Evolutionary conservation across 2,797 vertebrate species (phyloP).

Genomic region (Tragelaphus eurycerus): DNA sequence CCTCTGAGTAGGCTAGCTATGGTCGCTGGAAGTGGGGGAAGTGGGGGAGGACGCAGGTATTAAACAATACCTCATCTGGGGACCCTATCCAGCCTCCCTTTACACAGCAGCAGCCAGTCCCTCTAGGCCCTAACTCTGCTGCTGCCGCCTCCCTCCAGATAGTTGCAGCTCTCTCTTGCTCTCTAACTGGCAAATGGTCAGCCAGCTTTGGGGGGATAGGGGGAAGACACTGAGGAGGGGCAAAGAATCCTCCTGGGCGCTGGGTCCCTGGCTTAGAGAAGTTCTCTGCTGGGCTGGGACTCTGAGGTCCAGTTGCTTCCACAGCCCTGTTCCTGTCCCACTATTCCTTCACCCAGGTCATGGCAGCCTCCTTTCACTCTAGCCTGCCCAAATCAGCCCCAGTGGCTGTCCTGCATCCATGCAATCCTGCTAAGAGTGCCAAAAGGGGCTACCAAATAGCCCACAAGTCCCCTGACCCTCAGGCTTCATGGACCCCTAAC

Average conservation of each 20-base stretch:
- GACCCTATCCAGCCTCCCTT: neutral
- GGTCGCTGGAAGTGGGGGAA: neutral
- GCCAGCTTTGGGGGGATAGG: constrained; percentile 45
- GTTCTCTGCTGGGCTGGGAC: constrained; percentile 1
- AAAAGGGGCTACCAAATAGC: neutral
- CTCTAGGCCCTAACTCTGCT: neutral
- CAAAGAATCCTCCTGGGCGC: constrained; percentile 34
- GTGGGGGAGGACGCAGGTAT: neutral
- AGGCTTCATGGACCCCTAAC: neutral
- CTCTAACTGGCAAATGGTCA: constrained; percentile 71
- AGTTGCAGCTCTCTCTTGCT: constrained; percentile 5
- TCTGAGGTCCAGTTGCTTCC: neutral
- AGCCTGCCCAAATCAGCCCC: neutral
- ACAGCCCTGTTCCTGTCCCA: neutral
- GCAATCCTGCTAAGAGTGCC: neutral
- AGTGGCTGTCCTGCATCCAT: neutral
- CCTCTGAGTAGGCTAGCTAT: neutral
- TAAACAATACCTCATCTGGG: neutral
- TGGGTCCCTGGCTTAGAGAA: constrained; percentile 69
- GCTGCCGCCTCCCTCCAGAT: constrained; percentile 30
- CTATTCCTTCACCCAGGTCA: neutral
- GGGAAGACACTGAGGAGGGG: neutral
- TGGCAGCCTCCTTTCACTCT: neutral
- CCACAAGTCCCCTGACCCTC: neutral
- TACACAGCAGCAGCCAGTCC: neutral